Base-by-base conservation (phyloP, 2,888 invertebrate species). In the Oscheius sp. region DNA sequence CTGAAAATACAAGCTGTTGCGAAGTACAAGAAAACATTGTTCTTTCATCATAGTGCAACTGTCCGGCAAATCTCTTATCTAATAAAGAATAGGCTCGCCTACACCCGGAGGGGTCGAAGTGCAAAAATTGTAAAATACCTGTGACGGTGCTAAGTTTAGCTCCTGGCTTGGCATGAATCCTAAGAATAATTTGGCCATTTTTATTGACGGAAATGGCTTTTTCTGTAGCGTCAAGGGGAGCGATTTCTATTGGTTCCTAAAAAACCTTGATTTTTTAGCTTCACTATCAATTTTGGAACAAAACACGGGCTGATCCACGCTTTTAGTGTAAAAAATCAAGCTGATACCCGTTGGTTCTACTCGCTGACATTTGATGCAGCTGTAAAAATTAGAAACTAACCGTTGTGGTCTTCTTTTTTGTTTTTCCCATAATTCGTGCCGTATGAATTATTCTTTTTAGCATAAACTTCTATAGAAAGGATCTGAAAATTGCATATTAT, bases 101-200 rank as follows among this genome's bases (percentile, higher is more conserved):
- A 23, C 55, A 25, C 55, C 25, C 35, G 35, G 35, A 35, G 25
- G 21, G 13, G 55, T 66, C 18, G 16, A 23, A 66, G 18, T 25
- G 35, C 46, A 68, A 52, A 27, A 21, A 18, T 12, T 7, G n/a
- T 3, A 52, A 63, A 18, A 63, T 43, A 91, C 92, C 92, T 76
- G 93, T 93, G 72, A 93, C 91, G 58, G 91, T 90, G 88, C 92
- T 93, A 71, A 91, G 91, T 89, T 93, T 93, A 0, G 93, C 92
- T 58, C 93, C 93, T 23, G 93, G 93, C 88, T 93, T 93, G 0
- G 93, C 93, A 74, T 92, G 90, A 76, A 93, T 91, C 86, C 91
- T 91, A 29, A 93, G 91, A 16, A 90, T 86, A 74, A 93, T 91
- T 84, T 92, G 91, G 27, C 93, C 92, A 52, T 81, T 73, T 46